These are phyloP conservation scores for Minunthozetes semirufus DNA, from an alignment of 2,888 invertebrate genomes.

Conservation along the genomic window DNA sequence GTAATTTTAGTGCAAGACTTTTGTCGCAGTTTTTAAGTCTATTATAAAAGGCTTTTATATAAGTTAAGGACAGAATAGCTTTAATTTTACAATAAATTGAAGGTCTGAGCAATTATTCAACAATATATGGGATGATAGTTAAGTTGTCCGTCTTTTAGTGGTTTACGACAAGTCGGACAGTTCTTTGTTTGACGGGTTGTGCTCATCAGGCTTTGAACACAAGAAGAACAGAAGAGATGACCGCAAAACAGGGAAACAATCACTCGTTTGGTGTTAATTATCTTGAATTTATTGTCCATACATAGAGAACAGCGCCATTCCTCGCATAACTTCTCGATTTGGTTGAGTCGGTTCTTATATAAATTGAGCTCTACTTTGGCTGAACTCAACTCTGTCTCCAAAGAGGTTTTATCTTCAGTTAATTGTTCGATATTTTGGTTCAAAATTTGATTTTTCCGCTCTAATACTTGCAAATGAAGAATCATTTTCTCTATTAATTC, in stretches of 20 bases:
- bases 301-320: conserved; percentile 20
- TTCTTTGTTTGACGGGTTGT: background rate
- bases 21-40: background rate
- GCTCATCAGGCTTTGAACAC: background rate
- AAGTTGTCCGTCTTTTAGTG: background rate
- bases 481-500: conserved; percentile 20
- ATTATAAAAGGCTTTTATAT: background rate
- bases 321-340: background rate
- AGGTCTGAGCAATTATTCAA: background rate
- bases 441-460: conserved; percentile 11
- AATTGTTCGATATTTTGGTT: background rate
- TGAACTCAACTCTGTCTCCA: conserved; percentile 10
- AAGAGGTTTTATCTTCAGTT: background rate
- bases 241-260: background rate
- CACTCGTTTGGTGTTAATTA: conserved; percentile 3
- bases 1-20: background rate
- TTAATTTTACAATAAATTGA: background rate
- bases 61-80: background rate
- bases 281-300: conserved; percentile 6
- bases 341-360: conserved; percentile 6
- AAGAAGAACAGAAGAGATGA: conserved; percentile 7
- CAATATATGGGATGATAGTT: conserved; percentile 2
- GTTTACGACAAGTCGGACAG: conserved; percentile 7
- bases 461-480: conserved; percentile 13
- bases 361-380: conserved; percentile 17